Base-by-base conservation (phyloP, 1,140 invertebrate species). In the Brachionus rotundiformis region DNA sequence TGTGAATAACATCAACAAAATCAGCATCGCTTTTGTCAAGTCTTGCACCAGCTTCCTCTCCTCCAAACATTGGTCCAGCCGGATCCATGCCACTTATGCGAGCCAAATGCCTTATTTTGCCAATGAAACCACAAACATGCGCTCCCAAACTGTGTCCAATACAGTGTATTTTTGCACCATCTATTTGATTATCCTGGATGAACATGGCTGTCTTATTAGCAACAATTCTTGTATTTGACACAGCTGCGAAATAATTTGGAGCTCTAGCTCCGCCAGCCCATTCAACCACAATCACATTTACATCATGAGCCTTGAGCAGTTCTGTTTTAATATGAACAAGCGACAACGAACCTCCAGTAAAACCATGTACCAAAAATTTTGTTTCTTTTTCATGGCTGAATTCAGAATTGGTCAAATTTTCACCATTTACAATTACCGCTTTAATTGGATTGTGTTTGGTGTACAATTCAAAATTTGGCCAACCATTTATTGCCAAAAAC, bases 1-100 rank as follows among this genome's bases (percentile, higher is more conserved):
- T 94, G 85, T 98, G 95, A 59, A 97, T 96, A 0, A 95, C 93
- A 86, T 97, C 95, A 0, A 98, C 95, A 86, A 93, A 94, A 49
- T 92, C 90, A 0, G 95, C 95, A 85, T 96, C 95, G 8, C 91
- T 91, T n/a, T 91, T 91, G 86, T 96, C 94, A 13, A 96, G 88
- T 0, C 94, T 90, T 0, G 95, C 93, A 82, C 93, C 90, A 3
- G 92, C 90, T 59, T 92, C 90, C 0, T 93, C 92, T 82, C 93
- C 92, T 83, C 92, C 92, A 87, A 97, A 97, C 85, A 95, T 92
- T 0, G 95, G 95, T 82, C 94, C 94, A 0, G 95, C 95, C 0
- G 95, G 95, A 88, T 98, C 95, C 83, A 97, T 31, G 31, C 92
- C 93, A 61, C 94, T 93, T 83, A 92, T 90, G 3, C 91, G 93